phyloP scores from a whole-genome alignment of 92 coral and sea anemone species.

The Umimayanthus chanpuru region DNA sequence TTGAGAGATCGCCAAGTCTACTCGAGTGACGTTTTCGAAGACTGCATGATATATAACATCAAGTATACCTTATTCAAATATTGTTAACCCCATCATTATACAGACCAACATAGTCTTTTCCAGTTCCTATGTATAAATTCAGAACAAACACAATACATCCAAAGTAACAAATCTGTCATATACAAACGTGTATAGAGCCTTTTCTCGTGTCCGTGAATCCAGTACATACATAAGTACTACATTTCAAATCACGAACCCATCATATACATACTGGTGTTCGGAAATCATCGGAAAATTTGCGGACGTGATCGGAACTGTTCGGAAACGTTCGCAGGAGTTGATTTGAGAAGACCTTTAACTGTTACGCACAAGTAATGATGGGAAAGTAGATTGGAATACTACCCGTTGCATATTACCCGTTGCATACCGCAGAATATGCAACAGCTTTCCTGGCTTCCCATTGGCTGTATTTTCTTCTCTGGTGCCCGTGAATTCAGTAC shows the following conservation, averaged over 20 bases:
- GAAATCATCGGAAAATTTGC: too few relatives aligned
- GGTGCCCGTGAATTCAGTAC: not conserved
- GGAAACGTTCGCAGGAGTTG: too few relatives aligned
- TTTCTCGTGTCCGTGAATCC: conserved; percentile 83
- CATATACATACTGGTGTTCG: conserved; percentile 58
- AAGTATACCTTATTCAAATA: too few relatives aligned
- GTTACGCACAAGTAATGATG: too few relatives aligned
- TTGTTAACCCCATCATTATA: not conserved
- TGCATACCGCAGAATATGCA: too few relatives aligned
- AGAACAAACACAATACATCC: not conserved
- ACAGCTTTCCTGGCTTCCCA: too few relatives aligned
- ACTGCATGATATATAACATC: not conserved
- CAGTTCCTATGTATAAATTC: not conserved
- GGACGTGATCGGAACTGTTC: too few relatives aligned
- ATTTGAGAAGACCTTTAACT: too few relatives aligned
- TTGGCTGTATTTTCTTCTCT: too few relatives aligned
- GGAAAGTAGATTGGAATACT: too few relatives aligned
- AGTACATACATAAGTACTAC: not conserved
- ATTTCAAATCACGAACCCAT: too few relatives aligned
- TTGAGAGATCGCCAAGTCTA: not conserved
- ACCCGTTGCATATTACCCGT: too few relatives aligned
- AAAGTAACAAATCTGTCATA: not conserved
- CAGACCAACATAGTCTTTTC: not conserved
- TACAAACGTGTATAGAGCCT: conserved; percentile 84
- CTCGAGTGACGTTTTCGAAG: not conserved